A percentile compares a stretch with the other conserved stretches of the same genome.
phyloP scores from a whole-genome alignment of 2,888 invertebrate species.

The Melipona bicolor region DNA sequence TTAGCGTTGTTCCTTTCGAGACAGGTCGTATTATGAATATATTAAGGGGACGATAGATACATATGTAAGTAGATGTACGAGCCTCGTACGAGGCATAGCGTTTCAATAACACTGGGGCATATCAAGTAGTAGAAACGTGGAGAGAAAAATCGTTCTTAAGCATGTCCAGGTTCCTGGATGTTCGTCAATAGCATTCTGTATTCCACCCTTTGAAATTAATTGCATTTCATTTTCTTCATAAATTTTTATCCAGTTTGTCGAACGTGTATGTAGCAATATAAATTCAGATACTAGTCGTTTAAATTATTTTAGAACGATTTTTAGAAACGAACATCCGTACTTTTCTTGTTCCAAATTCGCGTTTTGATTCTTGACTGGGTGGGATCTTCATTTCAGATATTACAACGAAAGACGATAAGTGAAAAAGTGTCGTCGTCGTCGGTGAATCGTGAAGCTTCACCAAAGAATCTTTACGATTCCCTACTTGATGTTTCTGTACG shows the following conservation, averaged over 20 bases:
- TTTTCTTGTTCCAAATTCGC: neutral
- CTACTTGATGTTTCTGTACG: slow-evolving; percentile 13
- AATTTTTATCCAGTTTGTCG: neutral
- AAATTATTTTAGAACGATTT: neutral
- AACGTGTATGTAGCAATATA: neutral
- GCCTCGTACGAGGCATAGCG: slow-evolving; percentile 38
- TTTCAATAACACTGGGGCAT: slow-evolving; percentile 54
- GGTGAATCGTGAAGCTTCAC: neutral
- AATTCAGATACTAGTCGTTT: neutral
- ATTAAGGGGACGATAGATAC: slow-evolving; percentile 38
- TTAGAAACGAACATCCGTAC: neutral
- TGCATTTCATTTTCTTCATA: neutral
- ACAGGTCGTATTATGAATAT: slow-evolving; percentile 20
- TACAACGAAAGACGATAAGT: slow-evolving; percentile 56
- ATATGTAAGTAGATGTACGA: slow-evolving; percentile 40
- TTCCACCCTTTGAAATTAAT: slow-evolving; percentile 39
- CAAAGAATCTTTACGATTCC: neutral
- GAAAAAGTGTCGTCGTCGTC: slow-evolving; percentile 2
- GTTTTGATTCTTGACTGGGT: neutral
- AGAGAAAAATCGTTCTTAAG: slow-evolving; percentile 30
- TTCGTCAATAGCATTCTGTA: slow-evolving; percentile 13
- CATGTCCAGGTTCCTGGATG: slow-evolving; percentile 15
- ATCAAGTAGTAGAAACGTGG: slow-evolving; percentile 50
- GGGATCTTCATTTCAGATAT: slow-evolving; percentile 43
- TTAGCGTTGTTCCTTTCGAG: slow-evolving; percentile 34